A percentile compares a stretch with the other conserved stretches of the same genome.
Evolutionary conservation across 2,797 vertebrate species (phyloP).

Genomic region (Chromobotia macracanthus): DNA sequence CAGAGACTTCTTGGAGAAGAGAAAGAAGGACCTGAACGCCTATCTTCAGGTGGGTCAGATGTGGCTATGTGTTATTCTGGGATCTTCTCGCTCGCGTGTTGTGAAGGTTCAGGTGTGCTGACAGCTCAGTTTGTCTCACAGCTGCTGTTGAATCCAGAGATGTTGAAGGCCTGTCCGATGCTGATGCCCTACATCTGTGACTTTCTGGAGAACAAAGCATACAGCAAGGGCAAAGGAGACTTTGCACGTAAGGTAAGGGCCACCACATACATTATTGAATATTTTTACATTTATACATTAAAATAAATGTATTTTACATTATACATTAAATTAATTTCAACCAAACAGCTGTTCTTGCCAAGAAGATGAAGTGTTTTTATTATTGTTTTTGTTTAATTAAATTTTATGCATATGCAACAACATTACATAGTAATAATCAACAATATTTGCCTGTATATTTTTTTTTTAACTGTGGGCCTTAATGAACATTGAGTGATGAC

Average conservation of each 20-base stretch:
- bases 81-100: neutral
- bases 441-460: no score
- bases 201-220: slow-evolving; percentile 97
- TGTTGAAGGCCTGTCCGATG: slow-evolving; percentile 91
- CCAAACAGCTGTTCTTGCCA: neutral
- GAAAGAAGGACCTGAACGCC: slow-evolving; percentile 96
- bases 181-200: slow-evolving; percentile 88
- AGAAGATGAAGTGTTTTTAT: neutral
- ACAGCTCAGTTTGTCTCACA: slow-evolving; percentile 59
- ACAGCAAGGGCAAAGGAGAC: slow-evolving; percentile 97
- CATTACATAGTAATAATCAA: neutral
- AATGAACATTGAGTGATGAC: no score
- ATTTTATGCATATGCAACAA: neutral
- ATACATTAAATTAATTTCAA: no score
- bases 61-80: neutral
- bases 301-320: no score
- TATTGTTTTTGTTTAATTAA: no score
- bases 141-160: slow-evolving; percentile 93
- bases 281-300: neutral
- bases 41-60: slow-evolving; percentile 88
- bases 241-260: slow-evolving; percentile 93
- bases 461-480: no score
- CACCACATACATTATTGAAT: neutral
- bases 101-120: neutral
- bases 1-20: slow-evolving; percentile 95